Base-by-base conservation (phyloP, 2,888 invertebrate genomes). In the Drosophila percnosoma region DNA sequence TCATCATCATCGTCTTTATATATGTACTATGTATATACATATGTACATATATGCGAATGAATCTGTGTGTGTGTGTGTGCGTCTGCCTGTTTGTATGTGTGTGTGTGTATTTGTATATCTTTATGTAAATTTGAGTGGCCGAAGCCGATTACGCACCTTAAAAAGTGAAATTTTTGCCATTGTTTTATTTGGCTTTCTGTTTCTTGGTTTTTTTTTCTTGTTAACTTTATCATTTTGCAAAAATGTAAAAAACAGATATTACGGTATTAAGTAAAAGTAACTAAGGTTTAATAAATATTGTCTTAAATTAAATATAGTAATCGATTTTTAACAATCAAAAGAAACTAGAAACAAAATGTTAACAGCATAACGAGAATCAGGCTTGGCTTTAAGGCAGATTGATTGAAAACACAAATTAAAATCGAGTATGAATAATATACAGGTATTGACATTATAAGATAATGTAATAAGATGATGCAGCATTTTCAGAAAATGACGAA, bases 121-220 rank as follows among this genome's bases (percentile, higher is more conserved):
- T 57, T 78, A 78, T 78, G 79, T 75, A 79, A 75, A 79, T 78
- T 49, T 54, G 61, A 68, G 57, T 71, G 73, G 62, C 71, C 76
- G 36, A 71, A 66, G 62, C 87, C 80, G 88, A 87, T 89, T 89
- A 87, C 90, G 84, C 86, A 91, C 91, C 82, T 87, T 83, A 89
- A 91, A 91, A 91, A 91, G 90, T 87, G 87, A 87, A 87, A 87
- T 80, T 87, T 87, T 75, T 75, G 72, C 68, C 68, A 77, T 71
- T 83, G 75, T 84, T 76, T 73, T 51, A 57, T 78, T 81, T 66
- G 57, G 62, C 74, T 81, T 80, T 80, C 71, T 74, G 68, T 71
- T 78, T 67, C 55, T 55, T 53, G 18, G 18, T 7, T 33, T 2
- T 21, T 52, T 36, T 24, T 36, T 38, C 29, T n/a, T 29, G 5